Conservation (phyloP, 1,140 invertebrate genomes). For the Steinernema khuongi region DNA sequence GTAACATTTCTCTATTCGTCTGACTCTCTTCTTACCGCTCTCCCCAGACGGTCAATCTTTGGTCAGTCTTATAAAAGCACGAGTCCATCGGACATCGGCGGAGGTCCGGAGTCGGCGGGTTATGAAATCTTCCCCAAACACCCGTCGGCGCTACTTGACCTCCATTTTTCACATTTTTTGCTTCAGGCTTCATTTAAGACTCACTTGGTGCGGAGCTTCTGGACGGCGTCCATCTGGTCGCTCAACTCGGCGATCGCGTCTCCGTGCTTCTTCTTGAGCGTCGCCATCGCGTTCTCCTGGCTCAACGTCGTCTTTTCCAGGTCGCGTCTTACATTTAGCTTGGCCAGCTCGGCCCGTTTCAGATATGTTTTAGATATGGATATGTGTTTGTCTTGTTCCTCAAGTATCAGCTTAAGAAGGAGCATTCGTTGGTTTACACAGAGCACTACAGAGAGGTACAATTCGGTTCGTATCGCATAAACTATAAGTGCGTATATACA, state of each 20-base stretch:
- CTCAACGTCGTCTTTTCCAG: constrained; percentile 71
- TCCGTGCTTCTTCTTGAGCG: constrained; percentile 97
- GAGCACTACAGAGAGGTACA: not conserved
- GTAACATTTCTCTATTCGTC: no score
- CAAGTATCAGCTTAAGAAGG: no score
- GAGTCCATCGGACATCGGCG: no score
- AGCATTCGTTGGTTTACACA: not conserved
- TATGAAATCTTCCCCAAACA: no score
- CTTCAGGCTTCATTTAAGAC: constrained; percentile 60
- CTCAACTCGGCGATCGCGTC: constrained; percentile 95
- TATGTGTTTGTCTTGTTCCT: no score
- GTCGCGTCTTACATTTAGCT: constrained; percentile 91
- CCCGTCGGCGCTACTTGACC: no score
- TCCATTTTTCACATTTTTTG: not conserved
- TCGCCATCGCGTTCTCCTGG: constrained; percentile 68
- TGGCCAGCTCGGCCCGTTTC: constrained; percentile 92
- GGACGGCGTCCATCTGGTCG: constrained; percentile 97
- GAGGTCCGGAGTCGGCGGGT: no score
- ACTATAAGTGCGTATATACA: not conserved
- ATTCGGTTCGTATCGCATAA: not conserved
- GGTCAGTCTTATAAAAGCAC: no score
- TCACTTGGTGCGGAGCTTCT: constrained; percentile 97
- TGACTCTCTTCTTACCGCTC: no score
- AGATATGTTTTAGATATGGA: no score
- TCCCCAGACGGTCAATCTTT: no score